phyloP scores from a whole-genome alignment of 2,797 vertebrate species.

The Enteromius anoplus region DNA sequence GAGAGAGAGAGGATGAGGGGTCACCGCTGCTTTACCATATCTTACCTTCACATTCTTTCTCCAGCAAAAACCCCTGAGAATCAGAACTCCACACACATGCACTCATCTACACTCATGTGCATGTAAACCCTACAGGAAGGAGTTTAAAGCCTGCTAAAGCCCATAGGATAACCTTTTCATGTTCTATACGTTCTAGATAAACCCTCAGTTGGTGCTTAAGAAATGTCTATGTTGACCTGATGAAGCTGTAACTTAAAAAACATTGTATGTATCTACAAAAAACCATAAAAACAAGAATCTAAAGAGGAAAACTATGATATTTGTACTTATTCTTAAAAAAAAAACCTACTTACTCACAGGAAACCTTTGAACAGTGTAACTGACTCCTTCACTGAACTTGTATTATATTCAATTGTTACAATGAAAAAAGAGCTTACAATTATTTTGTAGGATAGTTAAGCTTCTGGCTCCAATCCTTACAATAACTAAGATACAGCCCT shows the following conservation, averaged over 20 bases:
- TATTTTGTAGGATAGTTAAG: neutral
- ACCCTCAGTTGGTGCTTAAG: neutral
- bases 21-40: slow-evolving; percentile 45
- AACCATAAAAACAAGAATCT: neutral
- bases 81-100: slow-evolving; percentile 14
- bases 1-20: neutral
- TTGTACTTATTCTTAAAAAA: neutral
- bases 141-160: neutral
- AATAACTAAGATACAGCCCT: neutral
- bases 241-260: neutral
- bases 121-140: slow-evolving; percentile 4
- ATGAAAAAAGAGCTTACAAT: neutral
- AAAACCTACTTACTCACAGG: no score
- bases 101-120: slow-evolving; percentile 2
- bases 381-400: neutral
- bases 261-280: neutral
- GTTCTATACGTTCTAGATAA: neutral
- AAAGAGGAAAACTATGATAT: neutral
- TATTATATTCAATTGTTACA: neutral
- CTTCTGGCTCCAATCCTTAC: neutral
- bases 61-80: slow-evolving; percentile 19
- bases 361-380: neutral
- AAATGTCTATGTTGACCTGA: neutral
- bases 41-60: slow-evolving; percentile 32
- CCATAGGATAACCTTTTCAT: neutral